Evolutionary conservation across 1,140 invertebrate genomes (phyloP), one percentile per base, ranked within the genome.

Genomic region (Sipha flava): DNA sequence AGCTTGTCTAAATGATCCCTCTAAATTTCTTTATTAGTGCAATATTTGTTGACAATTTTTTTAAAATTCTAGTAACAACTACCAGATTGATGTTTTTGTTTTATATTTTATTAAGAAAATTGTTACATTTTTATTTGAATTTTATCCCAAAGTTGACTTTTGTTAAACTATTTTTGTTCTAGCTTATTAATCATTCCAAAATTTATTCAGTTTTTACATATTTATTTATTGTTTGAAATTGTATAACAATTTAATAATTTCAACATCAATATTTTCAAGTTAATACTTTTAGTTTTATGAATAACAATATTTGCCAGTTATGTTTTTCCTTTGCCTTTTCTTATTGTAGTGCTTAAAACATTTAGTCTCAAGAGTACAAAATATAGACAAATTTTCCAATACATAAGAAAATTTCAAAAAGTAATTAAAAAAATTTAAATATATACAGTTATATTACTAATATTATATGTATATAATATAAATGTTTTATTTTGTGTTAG

Each of bases 161-260:
- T 77, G 73, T 77, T 77, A 59, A 57, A 43, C n/a, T 77, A 37
- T 57, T 40, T 54, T 77, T 77, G 34, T 77, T 77, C 23, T 77
- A 77, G 73, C 73, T 77, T 57, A 77, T 77, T 54, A 77, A 77
- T 77, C 73, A 77, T 77, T 77, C 73, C 73, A 77, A 77, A 77
- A 77, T 59, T 59, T 16, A 34, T 47, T 77, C n/a, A 37, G n/a
- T 21, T 66, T 21, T 37, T 64, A 12, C 37, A 2, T 57, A 57
- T 59, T 54, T 40, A 43, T 59, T 77, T 75, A 54, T 59, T 29
- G 21, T 47, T 70, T 31, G 43, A 70, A 18, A 47, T 29, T 26
- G 14, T 26, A 66, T 66, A 66, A 66, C 37, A 66, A 66, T 64
- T n/a, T 54, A 54, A 37, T 9, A 4, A 68, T 68, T 68, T 29